Evolutionary conservation across 2,888 invertebrate genomes (phyloP).

Genomic region (Koerneria pararmatus): DNA sequence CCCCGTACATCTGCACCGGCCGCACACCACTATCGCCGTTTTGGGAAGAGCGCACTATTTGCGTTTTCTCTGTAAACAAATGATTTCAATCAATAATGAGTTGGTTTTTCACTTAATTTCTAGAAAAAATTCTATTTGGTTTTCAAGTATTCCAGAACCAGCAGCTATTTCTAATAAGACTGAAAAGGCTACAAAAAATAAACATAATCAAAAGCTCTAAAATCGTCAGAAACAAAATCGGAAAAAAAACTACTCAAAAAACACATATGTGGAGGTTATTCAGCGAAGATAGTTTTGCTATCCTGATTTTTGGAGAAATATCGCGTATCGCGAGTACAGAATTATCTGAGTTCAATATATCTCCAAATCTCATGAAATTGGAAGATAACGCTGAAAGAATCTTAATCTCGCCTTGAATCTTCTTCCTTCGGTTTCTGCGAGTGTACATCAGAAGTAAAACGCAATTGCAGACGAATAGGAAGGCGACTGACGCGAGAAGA

Average conservation of each 20-base stretch:
- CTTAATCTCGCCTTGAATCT: conserved; percentile 33
- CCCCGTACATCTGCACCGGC: conserved; percentile 56
- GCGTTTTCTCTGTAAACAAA: conserved; percentile 53
- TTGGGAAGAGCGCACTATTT: conserved; percentile 43
- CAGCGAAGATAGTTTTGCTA: neutral
- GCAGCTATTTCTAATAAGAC: no score
- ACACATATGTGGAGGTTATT: neutral
- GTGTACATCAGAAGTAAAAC: conserved; percentile 27
- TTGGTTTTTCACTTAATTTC: neutral
- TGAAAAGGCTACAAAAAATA: no score
- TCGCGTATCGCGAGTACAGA: no score
- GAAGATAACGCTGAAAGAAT: no score
- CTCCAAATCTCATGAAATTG: no score
- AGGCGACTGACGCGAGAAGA: conserved; percentile 17
- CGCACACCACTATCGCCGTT: conserved; percentile 43
- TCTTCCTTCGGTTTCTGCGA: conserved; percentile 34
- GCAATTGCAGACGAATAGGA: conserved; percentile 29
- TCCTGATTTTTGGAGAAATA: no score
- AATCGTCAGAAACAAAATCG: no score
- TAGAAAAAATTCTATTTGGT: neutral
- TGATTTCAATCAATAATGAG: neutral
- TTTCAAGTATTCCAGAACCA: neutral
- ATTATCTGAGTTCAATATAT: no score
- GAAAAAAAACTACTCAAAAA: neutral
- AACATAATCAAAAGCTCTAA: no score